These are phyloP conservation scores for Macropis europaea DNA, from an alignment of 2,888 invertebrate species.

Conservation along the genomic window DNA sequence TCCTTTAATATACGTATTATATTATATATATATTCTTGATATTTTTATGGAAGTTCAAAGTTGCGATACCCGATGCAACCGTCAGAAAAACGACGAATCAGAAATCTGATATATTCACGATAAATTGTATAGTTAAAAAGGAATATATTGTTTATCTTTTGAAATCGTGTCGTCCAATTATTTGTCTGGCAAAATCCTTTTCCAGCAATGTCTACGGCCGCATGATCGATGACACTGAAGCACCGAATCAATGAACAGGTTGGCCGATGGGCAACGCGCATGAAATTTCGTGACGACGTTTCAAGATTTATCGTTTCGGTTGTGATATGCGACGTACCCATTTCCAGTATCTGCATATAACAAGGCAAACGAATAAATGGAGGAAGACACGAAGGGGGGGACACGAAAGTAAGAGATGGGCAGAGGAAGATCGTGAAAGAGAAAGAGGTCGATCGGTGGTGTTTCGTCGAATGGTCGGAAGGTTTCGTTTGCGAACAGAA, in stretches of 20 bases:
- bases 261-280: background rate
- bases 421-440: background rate
- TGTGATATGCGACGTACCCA: background rate
- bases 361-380: slow-evolving; percentile 16
- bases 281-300: background rate
- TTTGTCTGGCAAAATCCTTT: too few species aligned
- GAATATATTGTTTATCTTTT: slow-evolving; percentile 28
- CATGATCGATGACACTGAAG: background rate
- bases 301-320: background rate
- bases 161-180: background rate
- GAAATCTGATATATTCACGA: slow-evolving; percentile 6
- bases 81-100: background rate
- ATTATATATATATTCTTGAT: too few species aligned
- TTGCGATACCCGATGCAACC: too few species aligned
- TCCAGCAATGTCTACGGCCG: too few species aligned
- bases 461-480: background rate
- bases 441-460: slow-evolving; percentile 4
- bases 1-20: too few species aligned
- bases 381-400: slow-evolving; percentile 1
- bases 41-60: too few species aligned
- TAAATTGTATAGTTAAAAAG: background rate
- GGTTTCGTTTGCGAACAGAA: slow-evolving; percentile 38
- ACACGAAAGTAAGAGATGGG: too few species aligned
- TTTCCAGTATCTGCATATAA: background rate
- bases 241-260: too few species aligned